Percentiles rank a stretch among this genome's conserved stretches.
Conservation (phyloP, 1,140 invertebrate genomes). For the Cotesia typhae region DNA sequence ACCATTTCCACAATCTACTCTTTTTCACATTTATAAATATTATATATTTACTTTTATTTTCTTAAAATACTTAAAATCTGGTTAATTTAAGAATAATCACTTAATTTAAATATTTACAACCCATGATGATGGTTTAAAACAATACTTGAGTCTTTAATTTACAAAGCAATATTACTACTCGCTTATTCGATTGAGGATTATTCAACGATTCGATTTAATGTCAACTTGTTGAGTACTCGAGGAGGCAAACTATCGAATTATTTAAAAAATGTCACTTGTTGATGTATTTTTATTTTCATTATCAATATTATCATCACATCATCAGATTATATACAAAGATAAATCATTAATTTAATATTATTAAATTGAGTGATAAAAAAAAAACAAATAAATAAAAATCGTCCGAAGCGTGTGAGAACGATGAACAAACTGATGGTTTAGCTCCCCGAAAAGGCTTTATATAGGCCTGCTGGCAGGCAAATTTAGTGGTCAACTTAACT, state of each 20-base stretch:
- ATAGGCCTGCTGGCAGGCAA: slow-evolving; percentile 54
- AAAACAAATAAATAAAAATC: neutral
- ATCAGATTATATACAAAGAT: neutral
- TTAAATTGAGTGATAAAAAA: neutral
- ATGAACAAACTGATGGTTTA: slow-evolving; percentile 52
- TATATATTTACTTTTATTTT: neutral
- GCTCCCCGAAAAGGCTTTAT: slow-evolving; percentile 53
- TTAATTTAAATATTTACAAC: slow-evolving; percentile 10
- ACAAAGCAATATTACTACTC: slow-evolving; percentile 10
- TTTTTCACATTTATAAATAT: slow-evolving; percentile 27
- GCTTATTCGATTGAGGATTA: slow-evolving; percentile 17
- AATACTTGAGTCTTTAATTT: slow-evolving; percentile 21
- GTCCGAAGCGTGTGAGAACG: slow-evolving; percentile 6
- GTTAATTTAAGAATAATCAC: too few species aligned
- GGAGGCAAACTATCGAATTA: slow-evolving; percentile 21
- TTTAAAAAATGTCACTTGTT: slow-evolving; percentile 11
- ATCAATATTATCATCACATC: neutral
- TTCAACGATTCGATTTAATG: slow-evolving; percentile 27
- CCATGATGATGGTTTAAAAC: neutral
- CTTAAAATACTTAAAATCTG: too few species aligned
- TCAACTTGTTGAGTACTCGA: slow-evolving; percentile 26
- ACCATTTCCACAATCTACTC: slow-evolving; percentile 44
- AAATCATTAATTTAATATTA: neutral
- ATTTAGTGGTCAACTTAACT: slow-evolving; percentile 63
- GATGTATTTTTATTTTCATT: slow-evolving; percentile 2